Evolutionary conservation across 2,113 vertebrate genomes (phyloP), one percentile per base, ranked within the genome.

Genomic region (Misgurnus anguillicaudatus): DNA sequence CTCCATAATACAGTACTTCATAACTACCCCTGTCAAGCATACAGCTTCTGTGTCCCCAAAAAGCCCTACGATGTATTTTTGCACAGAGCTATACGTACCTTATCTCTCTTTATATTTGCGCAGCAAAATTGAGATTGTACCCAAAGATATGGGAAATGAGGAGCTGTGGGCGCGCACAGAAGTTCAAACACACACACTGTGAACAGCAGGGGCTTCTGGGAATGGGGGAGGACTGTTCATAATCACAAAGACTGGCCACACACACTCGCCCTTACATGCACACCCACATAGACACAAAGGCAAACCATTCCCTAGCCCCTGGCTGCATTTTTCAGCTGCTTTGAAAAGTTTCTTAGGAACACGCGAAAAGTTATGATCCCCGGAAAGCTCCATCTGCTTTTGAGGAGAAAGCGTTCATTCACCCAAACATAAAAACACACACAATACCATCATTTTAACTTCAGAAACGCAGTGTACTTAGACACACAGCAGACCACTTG

Each of bases 331-430:
- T 85, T 87, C 38, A 81, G 82, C 67, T 55, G 36, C 77, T 83
- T 80, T 79, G 82, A 69, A 80, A 86, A 83, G 86, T 87, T 86
- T 80, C 86, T 87, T 87, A 84, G 84, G 74, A 83, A 87, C 86
- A 81, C 53, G 72, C 83, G 84, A 84, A 81, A 84, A 84, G 80
- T 85, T 85, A 81, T 84, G 83, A 85, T 78, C 81, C 61, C 45
- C 77, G 80, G 81, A 78, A 81, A 82, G 74, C 68, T 58, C 68
- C 80, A 66, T 67, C 60, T 68, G 61, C 67, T 41, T 60, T 17
- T 36, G 21, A 53, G 17, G 45, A 85, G 79, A 81, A 79, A 84
- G 82, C 65, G 36, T 45, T 79, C 80, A 83, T 87, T 87, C 80
- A 81, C 58, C 9, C 55, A 64, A 47, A 73, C 79, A 68, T 57